A percentile compares a stretch with the other conserved stretches of the same genome.
Evolutionary conservation across 1,140 invertebrate genomes (phyloP).

Genomic region (Drosophila pseudoananassae): DNA sequence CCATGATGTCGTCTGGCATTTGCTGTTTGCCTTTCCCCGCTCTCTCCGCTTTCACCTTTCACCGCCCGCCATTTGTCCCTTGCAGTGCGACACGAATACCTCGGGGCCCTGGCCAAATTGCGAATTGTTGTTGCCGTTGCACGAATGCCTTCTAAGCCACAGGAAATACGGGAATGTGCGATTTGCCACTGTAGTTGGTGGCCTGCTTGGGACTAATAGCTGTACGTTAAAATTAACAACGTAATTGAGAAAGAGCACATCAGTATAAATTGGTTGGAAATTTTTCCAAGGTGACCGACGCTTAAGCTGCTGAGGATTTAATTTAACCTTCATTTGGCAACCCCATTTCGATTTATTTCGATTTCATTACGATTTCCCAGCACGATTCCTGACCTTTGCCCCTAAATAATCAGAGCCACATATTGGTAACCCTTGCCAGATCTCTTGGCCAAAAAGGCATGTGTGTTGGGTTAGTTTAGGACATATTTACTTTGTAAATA

Average conservation of each 20-base stretch:
- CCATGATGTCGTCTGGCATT: conserved; percentile 69
- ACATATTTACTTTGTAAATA: conserved; percentile 60
- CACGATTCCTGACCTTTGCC: conserved; percentile 30
- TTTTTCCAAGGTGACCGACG: conserved; percentile 7
- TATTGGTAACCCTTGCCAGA: conserved; percentile 22
- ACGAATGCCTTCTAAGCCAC: conserved; percentile 14
- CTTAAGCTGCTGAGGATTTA: not conserved
- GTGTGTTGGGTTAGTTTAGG: conserved; percentile 57
- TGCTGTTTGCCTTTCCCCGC: conserved; percentile 20
- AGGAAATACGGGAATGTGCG: conserved; percentile 20
- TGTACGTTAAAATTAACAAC: conserved; percentile 39
- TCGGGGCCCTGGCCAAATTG: conserved; percentile 60
- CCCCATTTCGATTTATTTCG: conserved; percentile 19
- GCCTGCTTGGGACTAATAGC: conserved; percentile 38
- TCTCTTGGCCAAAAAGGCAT: not conserved
- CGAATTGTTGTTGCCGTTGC: conserved; percentile 31
- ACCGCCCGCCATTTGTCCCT: conserved; percentile 20
- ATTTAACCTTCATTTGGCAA: conserved; percentile 8
- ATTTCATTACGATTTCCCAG: conserved; percentile 39
- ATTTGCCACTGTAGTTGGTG: conserved; percentile 61
- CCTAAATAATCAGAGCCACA: conserved; percentile 23
- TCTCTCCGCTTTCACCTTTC: not conserved
- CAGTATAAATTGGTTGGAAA: conserved; percentile 22
- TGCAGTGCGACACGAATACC: conserved; percentile 26
- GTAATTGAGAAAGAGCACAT: conserved; percentile 26